Base-by-base conservation (phyloP, 2,113 vertebrate species). In the Callopanchax toddi region DNA sequence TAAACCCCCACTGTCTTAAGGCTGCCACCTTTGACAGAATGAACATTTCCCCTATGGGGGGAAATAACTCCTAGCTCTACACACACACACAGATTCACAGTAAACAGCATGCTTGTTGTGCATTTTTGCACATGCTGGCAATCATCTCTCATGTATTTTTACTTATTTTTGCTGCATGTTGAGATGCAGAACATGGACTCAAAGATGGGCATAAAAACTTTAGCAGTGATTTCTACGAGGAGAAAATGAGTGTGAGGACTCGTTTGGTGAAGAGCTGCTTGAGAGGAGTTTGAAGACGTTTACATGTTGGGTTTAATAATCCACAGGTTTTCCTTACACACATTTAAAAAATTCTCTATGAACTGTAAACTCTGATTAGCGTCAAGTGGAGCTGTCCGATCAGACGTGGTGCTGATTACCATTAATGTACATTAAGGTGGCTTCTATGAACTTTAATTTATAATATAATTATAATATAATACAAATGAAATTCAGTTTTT, bases 1-100 rank as follows among this genome's bases (percentile, higher is more conserved):
- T 93, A 93, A 94, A 94, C 87, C 75, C 74, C 50, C 11, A 36
- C 73, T 82, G 72, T 59, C 86, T 76, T 75, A 76, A 68, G 76
- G 77, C 86, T 74, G 42, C 86, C 83, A 86, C 86, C 85, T 86
- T 90, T 91, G 89, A 89, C 87, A 88, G 77, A 82, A 80, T 75
- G 64, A 81, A 68, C 82, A 76, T 74, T 60, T 51, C 23, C 54
- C 67, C 71, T 42, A 16, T 55, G 43, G 67, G 74, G 60, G 63
- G 22, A 26, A 76, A 73, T 79, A 67, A 70, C 79, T 61, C 48
- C 42, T 71, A 64, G 50, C 44, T 74, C 40, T 60, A 40, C 34
- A 23, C 45, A 45, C 26, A 50, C 50, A 70, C 46, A 25, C 81
- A 6, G 37, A 80, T 73, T 79, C 80, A 48, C 74, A 53, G 77